These are phyloP conservation scores for Pollachius pollachius DNA, from an alignment of 2,113 vertebrate species.

Conservation along the genomic window DNA sequence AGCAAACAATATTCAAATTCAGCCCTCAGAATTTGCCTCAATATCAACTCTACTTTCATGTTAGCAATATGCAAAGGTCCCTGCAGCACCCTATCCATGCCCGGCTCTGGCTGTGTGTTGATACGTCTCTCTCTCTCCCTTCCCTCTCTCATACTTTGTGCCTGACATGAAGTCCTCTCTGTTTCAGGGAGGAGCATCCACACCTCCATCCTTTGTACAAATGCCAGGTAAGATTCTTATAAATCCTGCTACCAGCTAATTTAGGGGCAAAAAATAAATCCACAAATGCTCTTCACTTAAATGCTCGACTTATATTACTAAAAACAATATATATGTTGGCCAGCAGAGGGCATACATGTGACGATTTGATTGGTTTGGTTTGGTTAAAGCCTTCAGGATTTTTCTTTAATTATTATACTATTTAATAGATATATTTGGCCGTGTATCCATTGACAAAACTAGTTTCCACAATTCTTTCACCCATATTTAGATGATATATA, in stretches of 20 bases:
- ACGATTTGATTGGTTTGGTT: no score
- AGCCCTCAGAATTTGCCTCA: constrained; percentile 73
- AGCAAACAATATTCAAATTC: constrained; percentile 81
- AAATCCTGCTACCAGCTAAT: no score
- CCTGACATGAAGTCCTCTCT: constrained; percentile 36
- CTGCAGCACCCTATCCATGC: constrained; percentile 19
- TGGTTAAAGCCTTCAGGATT: no score
- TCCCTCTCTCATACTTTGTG: constrained; percentile 30
- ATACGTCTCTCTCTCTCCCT: not conserved
- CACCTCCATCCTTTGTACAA: constrained; percentile 74
- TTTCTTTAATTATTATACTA: no score
- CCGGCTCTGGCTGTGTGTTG: not conserved
- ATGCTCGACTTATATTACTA: not conserved
- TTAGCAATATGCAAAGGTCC: constrained; percentile 72
- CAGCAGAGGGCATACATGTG: no score
- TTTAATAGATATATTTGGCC: no score
- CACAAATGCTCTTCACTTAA: not conserved
- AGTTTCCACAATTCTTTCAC: no score
- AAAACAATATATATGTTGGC: no score
- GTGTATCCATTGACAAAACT: no score
- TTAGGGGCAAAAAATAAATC: not conserved
- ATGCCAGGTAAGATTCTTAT: constrained; percentile 79
- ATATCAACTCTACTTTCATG: constrained; percentile 74
- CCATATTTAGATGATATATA: no score
- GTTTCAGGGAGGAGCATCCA: constrained; percentile 73